Percentiles rank a stretch among this genome's conserved stretches.
These are phyloP conservation scores for Benitochromis conjunctus DNA, from an alignment of 2,113 vertebrate genomes.

Conservation along the genomic window DNA sequence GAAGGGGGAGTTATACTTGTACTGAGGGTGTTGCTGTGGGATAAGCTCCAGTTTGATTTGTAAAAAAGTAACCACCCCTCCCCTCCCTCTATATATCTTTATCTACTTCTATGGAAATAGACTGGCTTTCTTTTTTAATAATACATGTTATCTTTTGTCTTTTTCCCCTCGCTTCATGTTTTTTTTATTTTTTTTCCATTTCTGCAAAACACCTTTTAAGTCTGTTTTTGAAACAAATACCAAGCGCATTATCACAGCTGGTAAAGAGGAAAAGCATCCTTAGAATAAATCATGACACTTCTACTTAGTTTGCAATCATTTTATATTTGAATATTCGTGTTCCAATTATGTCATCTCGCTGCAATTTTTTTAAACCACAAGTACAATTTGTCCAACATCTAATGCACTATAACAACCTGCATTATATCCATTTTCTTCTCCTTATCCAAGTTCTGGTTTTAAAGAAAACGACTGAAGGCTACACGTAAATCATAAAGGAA, in stretches of 20 bases:
- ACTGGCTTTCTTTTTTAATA: background rate
- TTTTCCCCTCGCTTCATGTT: background rate
- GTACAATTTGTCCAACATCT: background rate
- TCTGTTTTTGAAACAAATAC: background rate
- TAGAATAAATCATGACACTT: background rate
- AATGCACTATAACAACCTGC: background rate
- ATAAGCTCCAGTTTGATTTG: background rate
- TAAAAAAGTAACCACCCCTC: too few species aligned
- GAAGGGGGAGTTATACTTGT: background rate
- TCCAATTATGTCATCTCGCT: background rate
- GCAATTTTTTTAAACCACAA: background rate
- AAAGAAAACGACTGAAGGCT: background rate
- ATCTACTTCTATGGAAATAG: background rate
- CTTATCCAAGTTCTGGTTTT: background rate
- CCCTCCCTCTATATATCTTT: background rate
- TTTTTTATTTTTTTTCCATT: too few species aligned
- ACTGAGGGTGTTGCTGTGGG: background rate
- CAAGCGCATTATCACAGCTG: background rate
- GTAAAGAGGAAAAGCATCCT: background rate
- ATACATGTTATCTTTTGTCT: background rate
- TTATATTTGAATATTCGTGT: background rate
- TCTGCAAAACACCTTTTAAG: background rate
- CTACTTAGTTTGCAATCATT: background rate
- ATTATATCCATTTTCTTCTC: background rate
- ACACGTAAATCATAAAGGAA: constrained; percentile 24